Base-by-base conservation (phyloP, 2,113 vertebrate genomes). In the Murina feae region DNA sequence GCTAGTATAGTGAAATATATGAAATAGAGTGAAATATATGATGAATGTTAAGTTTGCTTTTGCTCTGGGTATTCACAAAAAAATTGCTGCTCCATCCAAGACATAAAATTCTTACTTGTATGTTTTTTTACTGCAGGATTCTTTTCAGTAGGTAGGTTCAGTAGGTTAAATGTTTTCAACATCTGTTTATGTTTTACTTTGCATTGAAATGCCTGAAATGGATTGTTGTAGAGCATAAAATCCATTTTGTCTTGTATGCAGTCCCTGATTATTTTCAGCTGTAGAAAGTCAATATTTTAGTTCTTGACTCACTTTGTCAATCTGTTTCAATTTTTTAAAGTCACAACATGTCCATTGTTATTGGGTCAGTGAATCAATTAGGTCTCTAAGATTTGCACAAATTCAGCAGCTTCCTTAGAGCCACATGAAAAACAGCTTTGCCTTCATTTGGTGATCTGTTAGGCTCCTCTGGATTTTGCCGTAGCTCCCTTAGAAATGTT, bases 101-200 rank as follows among this genome's bases (percentile, higher is more conserved):
- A 39, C 30, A 23, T 72, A 53, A 89, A 72, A 76, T 60, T 12
- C 32, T 65, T 65, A 32, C 60, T 87, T 78, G 83, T 13, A 8
- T 16, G 63, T 74, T 30, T 30, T 92, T 80, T 47, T 25, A 32
- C 6, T n/a, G 78, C 85, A 84, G 16, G 44, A 80, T 89, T 86
- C 39, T 30, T 95, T 92, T 95, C 53, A 49, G 93, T 94, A 97
- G 95, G 96, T 96, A 60, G 75, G 96, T 96, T 95, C 83, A 85
- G 74, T 49, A 97, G 94, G 91, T 96, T 95, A 96, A 97, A 93
- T 87, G 49, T 81, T 91, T 93, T 74, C 21, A 84, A 96, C 96
- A 96, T 97, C 96, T 97, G 96, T 94, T 97, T 94, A 93, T 97
- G 72, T 91, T 97, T 97, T 94, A 82, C 88, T 96, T 76, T 94